Conservation (phyloP, 2,797 vertebrate species). For the Sandelia bainsii region DNA sequence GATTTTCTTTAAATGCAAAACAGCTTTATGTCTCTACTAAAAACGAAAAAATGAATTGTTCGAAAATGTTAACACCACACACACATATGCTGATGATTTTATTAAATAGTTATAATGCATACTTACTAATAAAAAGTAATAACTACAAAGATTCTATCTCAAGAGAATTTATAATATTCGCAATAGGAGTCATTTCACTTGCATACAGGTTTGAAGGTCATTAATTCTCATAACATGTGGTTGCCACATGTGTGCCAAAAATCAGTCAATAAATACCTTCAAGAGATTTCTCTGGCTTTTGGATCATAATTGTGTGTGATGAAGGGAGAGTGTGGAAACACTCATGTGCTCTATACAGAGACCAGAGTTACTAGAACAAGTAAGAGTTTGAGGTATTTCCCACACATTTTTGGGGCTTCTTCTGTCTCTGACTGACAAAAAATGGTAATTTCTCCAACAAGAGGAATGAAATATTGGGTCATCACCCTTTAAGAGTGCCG, state of each 20-base stretch:
- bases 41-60: background rate
- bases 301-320: slow-evolving; percentile 2
- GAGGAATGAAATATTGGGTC: slow-evolving; percentile 38
- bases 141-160: background rate
- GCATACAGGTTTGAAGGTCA: slow-evolving; percentile 19
- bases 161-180: slow-evolving; percentile 3
- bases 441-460: slow-evolving; percentile 61
- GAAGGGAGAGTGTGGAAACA: slow-evolving; percentile 1
- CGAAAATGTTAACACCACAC: background rate
- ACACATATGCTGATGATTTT: slow-evolving; percentile 4
- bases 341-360: slow-evolving; percentile 40
- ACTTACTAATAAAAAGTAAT: background rate
- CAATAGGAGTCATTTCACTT: slow-evolving; percentile 12
- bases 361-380: slow-evolving; percentile 60
- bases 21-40: background rate
- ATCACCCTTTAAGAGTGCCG: slow-evolving; percentile 59
- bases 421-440: slow-evolving; percentile 27
- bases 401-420: slow-evolving; percentile 16
- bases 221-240: slow-evolving; percentile 46
- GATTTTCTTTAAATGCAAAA: background rate
- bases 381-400: slow-evolving; percentile 67
- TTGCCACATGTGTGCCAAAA: slow-evolving; percentile 46
- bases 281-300: slow-evolving; percentile 31
- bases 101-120: background rate
- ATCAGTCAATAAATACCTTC: slow-evolving; percentile 49